Conservation (phyloP, 2,113 vertebrate genomes). For the Clarias macrocephalus region DNA sequence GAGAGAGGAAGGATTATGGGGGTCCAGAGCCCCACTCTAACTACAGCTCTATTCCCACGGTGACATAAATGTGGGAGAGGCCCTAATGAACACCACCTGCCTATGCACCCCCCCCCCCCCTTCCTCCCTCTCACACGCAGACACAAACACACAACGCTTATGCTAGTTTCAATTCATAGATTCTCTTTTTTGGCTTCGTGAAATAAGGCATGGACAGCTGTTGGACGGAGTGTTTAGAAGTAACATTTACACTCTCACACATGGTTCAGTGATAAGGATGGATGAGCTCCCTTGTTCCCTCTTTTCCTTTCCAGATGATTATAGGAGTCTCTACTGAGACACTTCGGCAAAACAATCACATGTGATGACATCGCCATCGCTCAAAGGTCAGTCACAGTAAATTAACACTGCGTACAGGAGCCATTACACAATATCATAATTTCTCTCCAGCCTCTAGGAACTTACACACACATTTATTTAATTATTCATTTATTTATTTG, state of each 20-base stretch:
- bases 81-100: conserved; percentile 44
- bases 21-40: conserved; percentile 21
- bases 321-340: conserved; percentile 42
- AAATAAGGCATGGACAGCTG: conserved; percentile 51
- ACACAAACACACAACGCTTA: conserved; percentile 1
- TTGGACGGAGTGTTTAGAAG: conserved; percentile 38
- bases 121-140: conserved; percentile 14
- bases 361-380: conserved; percentile 20
- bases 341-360: conserved; percentile 45
- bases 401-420: conserved; percentile 24
- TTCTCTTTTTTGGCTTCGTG: conserved; percentile 39
- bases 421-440: conserved; percentile 5
- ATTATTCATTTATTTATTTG: neutral
- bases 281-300: conserved; percentile 39
- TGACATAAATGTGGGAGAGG: conserved; percentile 37
- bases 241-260: conserved; percentile 28
- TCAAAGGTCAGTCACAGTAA: conserved; percentile 36
- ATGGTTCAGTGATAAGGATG: conserved; percentile 33
- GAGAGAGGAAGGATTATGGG: conserved; percentile 8
- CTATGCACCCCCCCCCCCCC: neutral
- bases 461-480: neutral
- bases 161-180: conserved; percentile 29
- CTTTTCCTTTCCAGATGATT: conserved; percentile 45
- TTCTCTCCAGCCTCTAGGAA: neutral
- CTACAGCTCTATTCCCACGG: conserved; percentile 30